phyloP scores from a whole-genome alignment of 2,113 vertebrate species.

The Phrynosoma platyrhinos region DNA sequence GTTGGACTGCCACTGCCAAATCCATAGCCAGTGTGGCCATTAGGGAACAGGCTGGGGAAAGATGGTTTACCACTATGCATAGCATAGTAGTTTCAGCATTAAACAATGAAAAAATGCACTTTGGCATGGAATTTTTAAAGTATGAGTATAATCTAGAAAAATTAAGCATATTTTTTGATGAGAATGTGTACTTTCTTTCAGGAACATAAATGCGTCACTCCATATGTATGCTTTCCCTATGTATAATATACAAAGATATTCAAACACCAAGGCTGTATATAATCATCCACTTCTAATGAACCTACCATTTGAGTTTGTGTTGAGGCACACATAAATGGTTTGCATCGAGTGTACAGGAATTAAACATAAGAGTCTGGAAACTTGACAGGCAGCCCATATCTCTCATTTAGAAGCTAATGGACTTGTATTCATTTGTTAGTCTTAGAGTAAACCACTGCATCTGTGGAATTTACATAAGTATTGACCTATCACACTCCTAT shows the following conservation, averaged over 20 bases:
- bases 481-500: no score
- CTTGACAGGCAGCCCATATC: no score
- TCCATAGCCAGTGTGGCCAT: neutral
- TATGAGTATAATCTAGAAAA: neutral
- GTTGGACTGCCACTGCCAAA: neutral
- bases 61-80: neutral
- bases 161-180: fast-evolving
- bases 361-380: no score
- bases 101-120: neutral
- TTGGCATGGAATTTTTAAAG: neutral
- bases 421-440: no score
- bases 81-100: neutral
- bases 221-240: neutral
- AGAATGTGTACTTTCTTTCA: neutral
- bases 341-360: no score
- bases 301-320: neutral
- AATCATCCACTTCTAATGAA: no score
- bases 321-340: neutral
- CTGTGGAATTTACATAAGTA: no score
- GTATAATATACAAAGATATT: neutral
- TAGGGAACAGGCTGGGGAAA: neutral
- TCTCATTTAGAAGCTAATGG: no score
- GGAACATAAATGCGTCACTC: neutral
- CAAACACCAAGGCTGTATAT: neutral
- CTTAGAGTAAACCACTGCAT: no score